These are phyloP conservation scores for Drosophila cyrtoloma DNA, from an alignment of 2,888 invertebrate genomes.

Conservation along the genomic window DNA sequence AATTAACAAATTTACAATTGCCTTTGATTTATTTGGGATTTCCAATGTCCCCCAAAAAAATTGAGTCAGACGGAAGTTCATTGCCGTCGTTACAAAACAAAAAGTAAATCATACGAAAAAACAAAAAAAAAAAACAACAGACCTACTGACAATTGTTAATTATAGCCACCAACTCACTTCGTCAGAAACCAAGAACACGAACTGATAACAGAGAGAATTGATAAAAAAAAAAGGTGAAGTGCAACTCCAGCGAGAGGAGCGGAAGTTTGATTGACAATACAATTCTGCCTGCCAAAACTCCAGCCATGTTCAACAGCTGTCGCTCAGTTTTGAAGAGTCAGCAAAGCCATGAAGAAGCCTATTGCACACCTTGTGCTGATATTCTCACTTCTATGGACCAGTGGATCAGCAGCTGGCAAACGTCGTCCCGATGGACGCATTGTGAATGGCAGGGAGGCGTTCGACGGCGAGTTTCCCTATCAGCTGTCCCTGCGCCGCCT, in stretches of 20 bases:
- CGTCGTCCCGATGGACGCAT: constrained; percentile 74
- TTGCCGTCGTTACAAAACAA: constrained; percentile 39
- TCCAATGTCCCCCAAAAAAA: background rate
- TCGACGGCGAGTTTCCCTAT: constrained; percentile 80
- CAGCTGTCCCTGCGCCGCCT: constrained; percentile 83
- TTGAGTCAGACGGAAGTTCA: constrained; percentile 49
- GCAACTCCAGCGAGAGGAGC: constrained; percentile 14
- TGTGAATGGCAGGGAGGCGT: constrained; percentile 81
- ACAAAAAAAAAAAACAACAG: constrained; percentile 22
- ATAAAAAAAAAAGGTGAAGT: constrained; percentile 44
- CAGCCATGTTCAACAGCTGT: constrained; percentile 28
- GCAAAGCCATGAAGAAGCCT: constrained; percentile 51
- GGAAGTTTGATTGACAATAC: constrained; percentile 4
- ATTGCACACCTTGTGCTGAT: constrained; percentile 16
- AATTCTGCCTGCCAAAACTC: constrained; percentile 32
- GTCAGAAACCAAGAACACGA: constrained; percentile 44
- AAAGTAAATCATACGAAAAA: constrained; percentile 40
- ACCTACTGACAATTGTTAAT: constrained; percentile 59
- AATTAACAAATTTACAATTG: background rate
- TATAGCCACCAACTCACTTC: constrained; percentile 49
- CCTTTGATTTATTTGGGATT: constrained; percentile 4
- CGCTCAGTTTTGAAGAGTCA: constrained; percentile 58
- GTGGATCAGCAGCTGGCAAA: constrained; percentile 13
- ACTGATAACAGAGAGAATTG: constrained; percentile 59
- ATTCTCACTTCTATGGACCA: constrained; percentile 18